phyloP scores from a whole-genome alignment of 2,113 vertebrate genomes.

The Suncus etruscus region DNA sequence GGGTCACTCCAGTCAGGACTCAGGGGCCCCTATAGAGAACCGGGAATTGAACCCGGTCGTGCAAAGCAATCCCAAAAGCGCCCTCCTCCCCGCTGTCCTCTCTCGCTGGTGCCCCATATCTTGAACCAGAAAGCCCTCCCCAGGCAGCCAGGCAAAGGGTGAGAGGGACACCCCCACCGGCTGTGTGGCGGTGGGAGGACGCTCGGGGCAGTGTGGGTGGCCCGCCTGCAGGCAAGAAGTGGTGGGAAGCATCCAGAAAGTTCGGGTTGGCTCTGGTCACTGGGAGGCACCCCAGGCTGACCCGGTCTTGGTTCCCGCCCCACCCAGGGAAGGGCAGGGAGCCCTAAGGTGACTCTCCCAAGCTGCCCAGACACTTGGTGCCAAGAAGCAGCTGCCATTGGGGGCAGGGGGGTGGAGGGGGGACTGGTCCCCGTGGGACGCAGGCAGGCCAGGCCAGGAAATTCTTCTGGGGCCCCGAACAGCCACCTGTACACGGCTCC shows the following conservation, averaged over 20 bases:
- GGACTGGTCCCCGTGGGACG: not conserved
- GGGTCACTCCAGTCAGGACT: too few relatives aligned
- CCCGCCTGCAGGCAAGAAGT: constrained; percentile 67
- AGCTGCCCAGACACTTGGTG: not conserved
- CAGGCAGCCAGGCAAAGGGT: too few relatives aligned
- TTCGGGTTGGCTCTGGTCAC: constrained; percentile 54
- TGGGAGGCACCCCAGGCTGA: not conserved
- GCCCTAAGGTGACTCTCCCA: rapidly evolving
- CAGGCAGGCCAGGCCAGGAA: constrained; percentile 65
- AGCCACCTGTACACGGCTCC: not conserved
- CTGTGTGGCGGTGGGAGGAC: too few relatives aligned
- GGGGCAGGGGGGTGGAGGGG: not conserved
- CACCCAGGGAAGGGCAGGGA: constrained; percentile 16
- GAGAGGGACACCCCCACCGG: too few relatives aligned
- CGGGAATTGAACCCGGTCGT: too few relatives aligned
- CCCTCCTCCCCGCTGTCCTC: too few relatives aligned
- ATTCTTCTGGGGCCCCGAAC: constrained; percentile 36
- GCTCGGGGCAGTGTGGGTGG: not conserved
- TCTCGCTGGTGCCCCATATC: too few relatives aligned
- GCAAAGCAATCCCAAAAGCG: too few relatives aligned
- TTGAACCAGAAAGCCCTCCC: too few relatives aligned
- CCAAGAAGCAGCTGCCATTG: not conserved
- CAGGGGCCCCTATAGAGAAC: too few relatives aligned
- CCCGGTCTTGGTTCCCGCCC: not conserved
- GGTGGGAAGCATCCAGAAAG: constrained; percentile 77